phyloP scores from a whole-genome alignment of 23 tunicate genomes.

The Ciona savignyi region DNA sequence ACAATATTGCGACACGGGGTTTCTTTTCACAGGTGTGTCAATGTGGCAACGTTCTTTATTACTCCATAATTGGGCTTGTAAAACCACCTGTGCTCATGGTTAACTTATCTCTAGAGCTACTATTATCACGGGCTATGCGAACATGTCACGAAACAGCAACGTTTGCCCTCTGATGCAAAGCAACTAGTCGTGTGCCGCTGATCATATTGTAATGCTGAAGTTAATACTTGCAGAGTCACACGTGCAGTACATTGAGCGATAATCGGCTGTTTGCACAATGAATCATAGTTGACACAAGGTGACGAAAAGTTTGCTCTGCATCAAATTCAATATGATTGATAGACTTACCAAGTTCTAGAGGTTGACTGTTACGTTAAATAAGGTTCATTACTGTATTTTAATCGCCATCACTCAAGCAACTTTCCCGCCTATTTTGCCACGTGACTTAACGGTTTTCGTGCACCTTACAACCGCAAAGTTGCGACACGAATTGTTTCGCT shows the following conservation, averaged over 20 bases:
- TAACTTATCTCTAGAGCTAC: background rate
- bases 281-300: too few relatives aligned
- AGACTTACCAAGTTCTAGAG: background rate
- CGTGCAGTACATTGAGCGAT: too few relatives aligned
- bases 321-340: background rate
- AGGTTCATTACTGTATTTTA: background rate
- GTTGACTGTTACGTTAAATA: too few relatives aligned
- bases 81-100: background rate
- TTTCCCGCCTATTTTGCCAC: too few relatives aligned
- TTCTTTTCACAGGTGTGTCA: background rate
- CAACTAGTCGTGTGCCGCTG: background rate
- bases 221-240: too few relatives aligned
- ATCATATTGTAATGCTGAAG: too few relatives aligned
- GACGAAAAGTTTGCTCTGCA: too few relatives aligned
- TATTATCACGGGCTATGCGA: background rate
- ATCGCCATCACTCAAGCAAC: too few relatives aligned
- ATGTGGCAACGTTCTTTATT: background rate
- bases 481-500: too few relatives aligned
- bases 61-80: background rate
- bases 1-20: background rate
- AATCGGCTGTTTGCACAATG: too few relatives aligned
- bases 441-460: too few relatives aligned
- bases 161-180: background rate
- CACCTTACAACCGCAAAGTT: too few relatives aligned
- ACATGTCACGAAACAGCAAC: background rate